phyloP scores from a whole-genome alignment of 2,113 vertebrate species.

The Stegastes partitus region DNA sequence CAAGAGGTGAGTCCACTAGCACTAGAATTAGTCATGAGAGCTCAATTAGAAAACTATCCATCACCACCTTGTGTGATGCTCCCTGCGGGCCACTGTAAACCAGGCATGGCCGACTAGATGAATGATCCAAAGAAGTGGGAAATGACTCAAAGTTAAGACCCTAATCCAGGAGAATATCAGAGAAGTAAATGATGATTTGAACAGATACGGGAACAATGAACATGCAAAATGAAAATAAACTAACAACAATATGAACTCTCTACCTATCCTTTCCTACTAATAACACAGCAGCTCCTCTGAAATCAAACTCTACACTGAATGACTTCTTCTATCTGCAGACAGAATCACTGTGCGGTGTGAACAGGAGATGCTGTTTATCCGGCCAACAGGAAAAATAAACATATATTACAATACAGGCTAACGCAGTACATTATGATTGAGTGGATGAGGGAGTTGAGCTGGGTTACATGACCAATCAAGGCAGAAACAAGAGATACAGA shows the following conservation, averaged over 20 bases:
- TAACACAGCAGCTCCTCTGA: conserved; percentile 15
- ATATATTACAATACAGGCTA: conserved; percentile 22
- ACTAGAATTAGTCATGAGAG: conserved; percentile 61
- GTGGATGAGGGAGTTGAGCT: conserved; percentile 27
- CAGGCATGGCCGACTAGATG: not conserved
- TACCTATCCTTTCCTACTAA: conserved; percentile 14
- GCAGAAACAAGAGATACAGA: conserved; percentile 45
- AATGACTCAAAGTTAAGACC: conserved; percentile 18
- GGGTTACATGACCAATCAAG: conserved; percentile 61
- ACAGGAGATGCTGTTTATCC: conserved; percentile 26
- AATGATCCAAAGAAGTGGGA: not conserved
- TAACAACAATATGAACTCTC: conserved; percentile 15
- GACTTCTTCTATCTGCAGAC: conserved; percentile 13
- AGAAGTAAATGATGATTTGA: conserved; percentile 15
- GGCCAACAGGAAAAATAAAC: conserved; percentile 38
- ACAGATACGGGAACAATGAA: conserved; percentile 32
- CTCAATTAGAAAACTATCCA: conserved; percentile 32
- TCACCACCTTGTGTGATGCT: conserved; percentile 32
- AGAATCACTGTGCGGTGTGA: conserved; percentile 27
- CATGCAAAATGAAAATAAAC: conserved; percentile 73
- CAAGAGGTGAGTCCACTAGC: conserved; percentile 43
- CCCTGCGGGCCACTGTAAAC: not conserved
- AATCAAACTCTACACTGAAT: conserved; percentile 21
- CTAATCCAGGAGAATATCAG: conserved; percentile 38
- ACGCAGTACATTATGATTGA: conserved; percentile 36